Percentiles rank a stretch among this genome's conserved stretches.
Conservation (phyloP, 1,140 invertebrate genomes). For the Aphaenogaster floridana region DNA sequence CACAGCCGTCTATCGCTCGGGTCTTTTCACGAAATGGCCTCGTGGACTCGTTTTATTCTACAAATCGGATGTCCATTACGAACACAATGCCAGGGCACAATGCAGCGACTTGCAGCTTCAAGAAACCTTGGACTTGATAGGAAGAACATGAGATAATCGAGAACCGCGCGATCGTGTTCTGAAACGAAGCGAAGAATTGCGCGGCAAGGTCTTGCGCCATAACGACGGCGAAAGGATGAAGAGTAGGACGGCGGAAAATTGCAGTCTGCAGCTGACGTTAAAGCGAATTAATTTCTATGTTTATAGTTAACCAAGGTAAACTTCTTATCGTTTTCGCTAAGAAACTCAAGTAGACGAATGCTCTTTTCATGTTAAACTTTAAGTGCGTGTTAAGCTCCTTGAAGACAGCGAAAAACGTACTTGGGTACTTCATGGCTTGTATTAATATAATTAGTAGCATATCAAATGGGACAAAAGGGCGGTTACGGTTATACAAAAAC, state of each 20-base stretch:
- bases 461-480: neutral
- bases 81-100: constrained; percentile 49
- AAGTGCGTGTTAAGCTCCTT: constrained; percentile 6
- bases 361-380: constrained; percentile 25
- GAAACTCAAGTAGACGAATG: constrained; percentile 17
- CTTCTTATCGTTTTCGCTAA: neutral
- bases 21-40: constrained; percentile 36
- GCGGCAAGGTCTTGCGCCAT: neutral
- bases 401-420: neutral
- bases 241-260: constrained; percentile 54
- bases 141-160: constrained; percentile 61
- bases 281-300: constrained; percentile 65
- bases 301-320: constrained; percentile 18
- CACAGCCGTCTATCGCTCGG: constrained; percentile 39
- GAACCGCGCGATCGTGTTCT: constrained; percentile 18
- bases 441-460: constrained; percentile 35
- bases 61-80: constrained; percentile 57
- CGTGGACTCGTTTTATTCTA: constrained; percentile 18
- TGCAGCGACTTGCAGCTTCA: constrained; percentile 21
- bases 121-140: constrained; percentile 16
- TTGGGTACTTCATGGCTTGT: neutral
- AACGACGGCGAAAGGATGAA: neutral
- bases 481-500: neutral
- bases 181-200: constrained; percentile 54
- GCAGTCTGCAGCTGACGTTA: constrained; percentile 32